Evolutionary conservation across 1,140 invertebrate genomes (phyloP).

Genomic region (Drosophila baimaii): DNA sequence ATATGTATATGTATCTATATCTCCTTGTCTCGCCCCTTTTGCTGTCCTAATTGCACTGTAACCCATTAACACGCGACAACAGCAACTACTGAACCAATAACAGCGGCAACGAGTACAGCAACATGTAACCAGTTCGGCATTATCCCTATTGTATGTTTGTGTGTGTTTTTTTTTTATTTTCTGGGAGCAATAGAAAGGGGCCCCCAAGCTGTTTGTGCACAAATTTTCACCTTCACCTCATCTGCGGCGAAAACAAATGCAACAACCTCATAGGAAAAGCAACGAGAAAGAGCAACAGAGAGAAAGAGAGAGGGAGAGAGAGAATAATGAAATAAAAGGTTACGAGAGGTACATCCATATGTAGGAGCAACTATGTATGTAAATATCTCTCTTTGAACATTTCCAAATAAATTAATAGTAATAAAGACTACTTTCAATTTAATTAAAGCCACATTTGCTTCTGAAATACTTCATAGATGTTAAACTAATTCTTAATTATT

Average conservation of each 20-base stretch:
- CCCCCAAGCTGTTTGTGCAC: conserved; percentile 50
- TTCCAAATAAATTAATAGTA: background rate
- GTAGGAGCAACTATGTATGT: conserved; percentile 2
- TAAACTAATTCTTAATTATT: no score
- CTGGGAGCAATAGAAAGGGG: conserved; percentile 27
- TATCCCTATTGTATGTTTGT: conserved; percentile 54
- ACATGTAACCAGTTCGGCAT: conserved; percentile 42
- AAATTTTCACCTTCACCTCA: conserved; percentile 79
- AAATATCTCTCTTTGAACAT: background rate
- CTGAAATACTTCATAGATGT: background rate
- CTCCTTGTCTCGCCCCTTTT: conserved; percentile 12
- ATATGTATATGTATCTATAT: background rate
- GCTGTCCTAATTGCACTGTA: conserved; percentile 80
- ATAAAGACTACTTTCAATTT: background rate
- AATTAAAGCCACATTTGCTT: background rate
- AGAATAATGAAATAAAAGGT: conserved; percentile 27
- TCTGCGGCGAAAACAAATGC: conserved; percentile 44
- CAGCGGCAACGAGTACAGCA: conserved; percentile 8
- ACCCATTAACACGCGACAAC: conserved; percentile 69
- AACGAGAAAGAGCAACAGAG: background rate
- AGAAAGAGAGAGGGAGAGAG: conserved; percentile 28
- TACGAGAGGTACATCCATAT: conserved; percentile 15
- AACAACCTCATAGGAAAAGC: conserved; percentile 39
- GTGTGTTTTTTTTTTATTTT: conserved; percentile 4
- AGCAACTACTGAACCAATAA: conserved; percentile 27